Conservation (phyloP, 92 coral and sea anemone species). For the Epizoanthus rinbou region DNA sequence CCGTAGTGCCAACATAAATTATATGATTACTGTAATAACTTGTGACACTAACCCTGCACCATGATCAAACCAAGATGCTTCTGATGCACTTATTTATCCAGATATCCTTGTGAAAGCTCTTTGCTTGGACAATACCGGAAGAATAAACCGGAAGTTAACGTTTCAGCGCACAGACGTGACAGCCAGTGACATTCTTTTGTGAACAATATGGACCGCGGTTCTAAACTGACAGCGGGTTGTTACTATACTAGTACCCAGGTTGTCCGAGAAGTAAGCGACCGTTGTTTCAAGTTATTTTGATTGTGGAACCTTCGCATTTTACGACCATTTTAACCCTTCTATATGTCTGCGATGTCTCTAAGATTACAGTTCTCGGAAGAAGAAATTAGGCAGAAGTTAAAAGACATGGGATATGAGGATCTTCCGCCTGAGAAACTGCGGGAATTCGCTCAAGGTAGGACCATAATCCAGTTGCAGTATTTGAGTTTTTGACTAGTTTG, state of each 20-base stretch:
- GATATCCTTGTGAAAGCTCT: too few species aligned
- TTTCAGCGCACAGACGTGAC: too few species aligned
- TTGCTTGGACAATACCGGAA: too few species aligned
- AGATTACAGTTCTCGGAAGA: slow-evolving; percentile 83
- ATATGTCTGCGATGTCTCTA: slow-evolving; percentile 43
- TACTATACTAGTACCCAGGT: slow-evolving; percentile 14
- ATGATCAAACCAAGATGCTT: neutral
- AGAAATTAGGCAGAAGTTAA: slow-evolving; percentile 84
- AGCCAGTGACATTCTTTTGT: too few species aligned
- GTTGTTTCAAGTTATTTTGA: neutral
- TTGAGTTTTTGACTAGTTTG: too few species aligned
- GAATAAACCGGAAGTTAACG: neutral
- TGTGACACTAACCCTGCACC: neutral
- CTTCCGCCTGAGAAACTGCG: slow-evolving; percentile 83
- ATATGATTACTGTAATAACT: neutral
- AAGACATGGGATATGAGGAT: slow-evolving; percentile 85
- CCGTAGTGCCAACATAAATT: neutral
- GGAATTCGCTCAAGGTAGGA: slow-evolving; percentile 86
- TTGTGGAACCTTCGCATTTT: neutral
- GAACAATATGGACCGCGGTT: neutral
- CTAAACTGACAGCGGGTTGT: slow-evolving; percentile 12
- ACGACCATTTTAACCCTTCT: slow-evolving; percentile 1
- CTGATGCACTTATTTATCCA: neutral
- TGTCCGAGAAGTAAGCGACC: slow-evolving; percentile 9
- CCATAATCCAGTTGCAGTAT: neutral